Conservation (phyloP, 2,797 vertebrate species). For the Alosa sapidissima region DNA sequence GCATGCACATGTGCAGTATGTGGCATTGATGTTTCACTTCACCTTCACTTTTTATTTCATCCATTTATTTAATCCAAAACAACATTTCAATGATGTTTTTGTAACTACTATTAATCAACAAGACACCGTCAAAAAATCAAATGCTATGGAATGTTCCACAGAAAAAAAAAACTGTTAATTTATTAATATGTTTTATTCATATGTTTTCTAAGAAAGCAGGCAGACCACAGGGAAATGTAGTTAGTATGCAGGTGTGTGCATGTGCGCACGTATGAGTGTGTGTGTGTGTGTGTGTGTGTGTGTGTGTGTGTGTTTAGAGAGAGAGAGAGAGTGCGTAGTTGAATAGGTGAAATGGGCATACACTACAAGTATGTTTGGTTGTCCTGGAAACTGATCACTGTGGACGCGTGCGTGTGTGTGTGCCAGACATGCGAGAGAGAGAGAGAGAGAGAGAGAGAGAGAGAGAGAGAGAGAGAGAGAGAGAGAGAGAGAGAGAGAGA, state of each 20-base stretch:
- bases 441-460: neutral
- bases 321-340: neutral
- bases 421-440: slow-evolving; percentile 37
- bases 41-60: neutral
- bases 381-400: slow-evolving; percentile 34
- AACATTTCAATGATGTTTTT: neutral
- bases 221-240: slow-evolving; percentile 26
- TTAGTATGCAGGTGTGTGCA: slow-evolving; percentile 58
- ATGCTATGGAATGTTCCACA: neutral
- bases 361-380: slow-evolving; percentile 27
- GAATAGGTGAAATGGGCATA: neutral
- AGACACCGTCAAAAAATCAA: neutral
- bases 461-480: neutral
- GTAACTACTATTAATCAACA: neutral
- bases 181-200: no score
- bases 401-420: neutral
- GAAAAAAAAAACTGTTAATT: neutral
- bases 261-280: no score
- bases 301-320: slow-evolving; percentile 29
- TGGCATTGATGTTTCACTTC: neutral
- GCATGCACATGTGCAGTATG: neutral
- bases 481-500: neutral
- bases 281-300: neutral
- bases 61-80: no score
- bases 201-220: slow-evolving; percentile 66